Conservation (phyloP, 2,113 vertebrate genomes). For the Tauraco erythrolophus region DNA sequence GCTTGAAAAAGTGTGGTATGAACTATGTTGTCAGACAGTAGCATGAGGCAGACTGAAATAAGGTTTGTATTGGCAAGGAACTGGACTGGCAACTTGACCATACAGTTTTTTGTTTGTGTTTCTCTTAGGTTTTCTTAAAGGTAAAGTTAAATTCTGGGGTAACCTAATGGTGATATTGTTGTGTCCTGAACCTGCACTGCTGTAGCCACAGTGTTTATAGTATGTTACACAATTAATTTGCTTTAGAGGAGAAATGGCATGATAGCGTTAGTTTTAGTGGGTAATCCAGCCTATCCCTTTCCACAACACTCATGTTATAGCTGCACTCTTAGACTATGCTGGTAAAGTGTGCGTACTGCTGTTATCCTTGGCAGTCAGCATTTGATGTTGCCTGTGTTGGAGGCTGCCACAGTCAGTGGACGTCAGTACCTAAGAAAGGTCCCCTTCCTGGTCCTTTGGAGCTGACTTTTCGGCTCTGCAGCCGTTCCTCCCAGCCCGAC, state of each 20-base stretch:
- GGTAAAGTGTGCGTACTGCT: neutral
- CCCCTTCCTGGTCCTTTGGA: neutral
- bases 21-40: neutral
- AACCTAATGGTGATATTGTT: neutral
- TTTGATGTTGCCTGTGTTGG: neutral
- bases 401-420: neutral
- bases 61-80: neutral
- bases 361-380: neutral
- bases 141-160: neutral
- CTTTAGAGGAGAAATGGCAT: neutral
- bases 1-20: rapidly evolving
- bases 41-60: neutral
- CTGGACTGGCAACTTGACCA: neutral
- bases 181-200: neutral
- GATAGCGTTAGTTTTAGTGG: neutral
- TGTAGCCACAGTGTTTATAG: neutral
- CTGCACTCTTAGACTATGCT: neutral
- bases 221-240: neutral
- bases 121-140: neutral
- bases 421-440: neutral
- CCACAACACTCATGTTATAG: neutral
- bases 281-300: neutral
- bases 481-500: rapidly evolving
- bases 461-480: neutral
- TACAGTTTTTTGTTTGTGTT: neutral